These are phyloP conservation scores for Meteorus cinctellus DNA, from an alignment of 2,888 invertebrate species.

Conservation along the genomic window DNA sequence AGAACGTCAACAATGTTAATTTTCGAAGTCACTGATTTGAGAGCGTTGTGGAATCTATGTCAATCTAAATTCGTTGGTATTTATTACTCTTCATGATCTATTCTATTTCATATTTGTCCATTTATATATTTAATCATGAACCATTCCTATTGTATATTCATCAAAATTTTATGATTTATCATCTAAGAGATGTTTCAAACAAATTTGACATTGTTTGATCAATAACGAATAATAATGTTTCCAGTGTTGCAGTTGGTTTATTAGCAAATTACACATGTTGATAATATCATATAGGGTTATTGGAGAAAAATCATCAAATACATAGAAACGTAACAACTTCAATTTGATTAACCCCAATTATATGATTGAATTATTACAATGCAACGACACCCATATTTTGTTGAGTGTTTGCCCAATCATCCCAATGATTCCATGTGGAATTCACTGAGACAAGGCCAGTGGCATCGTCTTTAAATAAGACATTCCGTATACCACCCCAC, in stretches of 20 bases:
- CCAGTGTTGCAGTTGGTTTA: background rate
- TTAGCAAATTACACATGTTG: background rate
- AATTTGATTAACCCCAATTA: background rate
- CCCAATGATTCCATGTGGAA: slow-evolving; percentile 62
- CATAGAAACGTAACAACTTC: background rate
- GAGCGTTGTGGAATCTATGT: background rate
- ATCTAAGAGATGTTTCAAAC: background rate
- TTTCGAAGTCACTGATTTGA: too few relatives aligned
- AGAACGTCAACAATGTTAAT: too few relatives aligned
- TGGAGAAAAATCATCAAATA: background rate
- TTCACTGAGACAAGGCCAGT: slow-evolving; percentile 72
- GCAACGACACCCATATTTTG: slow-evolving; percentile 44
- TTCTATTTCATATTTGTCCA: background rate
- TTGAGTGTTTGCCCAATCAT: slow-evolving; percentile 58
- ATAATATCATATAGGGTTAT: background rate
- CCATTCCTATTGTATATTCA: background rate
- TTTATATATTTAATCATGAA: background rate
- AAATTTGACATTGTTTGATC: background rate
- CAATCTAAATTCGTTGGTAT: background rate
- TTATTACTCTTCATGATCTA: background rate
- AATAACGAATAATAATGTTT: background rate
- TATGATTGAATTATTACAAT: background rate
- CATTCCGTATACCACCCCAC: slow-evolving; percentile 74
- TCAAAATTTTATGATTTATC: background rate
- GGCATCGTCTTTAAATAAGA: slow-evolving; percentile 76